Evolutionary conservation across 1,140 invertebrate species (phyloP), one percentile per base, ranked within the genome.

Genomic region (Chrysomallon squamiferum): DNA sequence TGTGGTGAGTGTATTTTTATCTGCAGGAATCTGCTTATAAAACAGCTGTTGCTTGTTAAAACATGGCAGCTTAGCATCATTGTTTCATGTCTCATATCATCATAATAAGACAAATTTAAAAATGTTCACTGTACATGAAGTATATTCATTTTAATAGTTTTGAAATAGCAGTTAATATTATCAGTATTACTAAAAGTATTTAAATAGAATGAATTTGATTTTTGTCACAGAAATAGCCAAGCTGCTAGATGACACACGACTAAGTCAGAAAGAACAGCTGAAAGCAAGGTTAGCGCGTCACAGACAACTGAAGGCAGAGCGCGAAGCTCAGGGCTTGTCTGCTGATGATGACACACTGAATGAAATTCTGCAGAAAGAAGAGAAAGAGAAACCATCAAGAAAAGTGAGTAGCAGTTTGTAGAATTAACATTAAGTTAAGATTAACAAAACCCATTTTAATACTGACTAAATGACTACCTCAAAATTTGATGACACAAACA

Each of bases 341-440:
- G 63, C 62, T n/a, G 80, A 80, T 62, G 79, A 81, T 25, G 62
- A 68, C 20, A 68, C 68, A 3, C 49, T 82, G 2, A 67, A 80
- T 32, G 66, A 66, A 13, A 65, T 82, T 30, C 35, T 74, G 27
- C 64, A 76, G 65, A 66, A 71, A 29, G 59, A 67, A 20, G 69
- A 76, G 38, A 59, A 69, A 18, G 62, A 62, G 32, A 73, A 68
- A 45, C 54, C 70, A 30, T 73, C 60, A 47, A 72, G 71, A 52
- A 75, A 69, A 71, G 78, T 80, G 63, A 57, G 52, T 43, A 59
- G 27, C 25, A 22, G 9, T 22, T 58, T 0, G n/a, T n/a, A n/a
- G n/a, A n/a, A n/a, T n/a, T n/a, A n/a, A n/a, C n/a, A n/a, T n/a
- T 11, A 49, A 6, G 1, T 1, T 25, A 22, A 25, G 6, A 6